Evolutionary conservation across 2,113 vertebrate genomes (phyloP).

Genomic region (Meleagris gallopavo): DNA sequence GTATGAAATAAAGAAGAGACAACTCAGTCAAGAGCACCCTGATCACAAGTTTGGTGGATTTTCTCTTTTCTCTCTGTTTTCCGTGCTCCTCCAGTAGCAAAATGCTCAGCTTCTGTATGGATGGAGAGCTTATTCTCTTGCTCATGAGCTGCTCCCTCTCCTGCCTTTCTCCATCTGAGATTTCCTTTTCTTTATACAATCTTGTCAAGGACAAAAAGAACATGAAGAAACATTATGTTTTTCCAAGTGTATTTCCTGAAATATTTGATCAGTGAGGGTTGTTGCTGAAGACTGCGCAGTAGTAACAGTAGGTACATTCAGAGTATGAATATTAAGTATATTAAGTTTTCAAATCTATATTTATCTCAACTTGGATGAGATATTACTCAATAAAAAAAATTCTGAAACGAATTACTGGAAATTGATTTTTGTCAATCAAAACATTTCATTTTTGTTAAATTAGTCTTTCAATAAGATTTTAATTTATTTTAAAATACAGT

Average conservation of each 20-base stretch:
- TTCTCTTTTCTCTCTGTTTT: neutral
- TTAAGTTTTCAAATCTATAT: neutral
- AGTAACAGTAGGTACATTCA: neutral
- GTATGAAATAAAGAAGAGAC: neutral
- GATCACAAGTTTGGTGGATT: neutral
- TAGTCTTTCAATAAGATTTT: neutral
- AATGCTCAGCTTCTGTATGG: neutral
- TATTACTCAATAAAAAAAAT: neutral
- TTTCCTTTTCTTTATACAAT: constrained; percentile 29
- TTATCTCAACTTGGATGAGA: neutral
- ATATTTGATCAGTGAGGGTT: constrained; percentile 9
- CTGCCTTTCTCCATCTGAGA: neutral
- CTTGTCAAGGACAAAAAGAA: constrained; percentile 32
- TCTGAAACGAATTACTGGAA: neutral
- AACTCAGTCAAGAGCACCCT: neutral
- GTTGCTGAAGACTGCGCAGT: neutral
- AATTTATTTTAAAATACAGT: neutral
- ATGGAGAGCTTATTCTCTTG: neutral
- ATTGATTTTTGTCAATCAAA: neutral
- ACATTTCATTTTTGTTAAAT: neutral
- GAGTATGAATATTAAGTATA: neutral
- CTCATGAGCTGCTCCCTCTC: neutral
- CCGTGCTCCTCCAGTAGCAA: neutral
- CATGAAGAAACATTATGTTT: neutral
- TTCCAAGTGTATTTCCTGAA: constrained; percentile 17